Percentiles rank a stretch among this genome's conserved stretches.
Evolutionary conservation across 2,888 invertebrate genomes (phyloP).

Genomic region (Nasonovia ribisnigri): DNA sequence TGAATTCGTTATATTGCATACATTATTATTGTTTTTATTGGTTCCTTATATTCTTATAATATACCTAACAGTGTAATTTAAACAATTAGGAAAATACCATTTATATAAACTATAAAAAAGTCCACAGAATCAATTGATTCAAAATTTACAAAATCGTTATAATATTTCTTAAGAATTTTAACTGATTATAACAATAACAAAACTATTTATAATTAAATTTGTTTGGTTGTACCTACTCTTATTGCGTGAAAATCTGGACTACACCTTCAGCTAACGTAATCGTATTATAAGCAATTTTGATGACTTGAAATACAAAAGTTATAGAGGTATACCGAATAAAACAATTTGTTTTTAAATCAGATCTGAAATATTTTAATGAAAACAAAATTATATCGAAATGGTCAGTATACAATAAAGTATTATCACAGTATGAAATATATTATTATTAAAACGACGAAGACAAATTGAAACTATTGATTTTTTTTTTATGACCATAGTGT

Average conservation of each 20-base stretch:
- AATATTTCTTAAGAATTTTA: not conserved
- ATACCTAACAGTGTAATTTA: not conserved
- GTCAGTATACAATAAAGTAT: not conserved
- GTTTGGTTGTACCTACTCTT: not conserved
- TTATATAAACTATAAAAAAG: not conserved
- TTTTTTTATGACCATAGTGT: conserved; percentile 43
- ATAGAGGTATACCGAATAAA: not conserved
- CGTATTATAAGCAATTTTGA: not conserved
- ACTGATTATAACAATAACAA: not conserved
- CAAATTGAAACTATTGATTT: conserved; percentile 59
- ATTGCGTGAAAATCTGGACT: not conserved
- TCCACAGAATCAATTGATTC: not conserved
- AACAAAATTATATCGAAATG: not conserved
- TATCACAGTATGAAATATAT: not conserved
- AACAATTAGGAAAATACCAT: not conserved
- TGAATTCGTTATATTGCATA: not conserved
- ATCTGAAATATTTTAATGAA: not conserved
- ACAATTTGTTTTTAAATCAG: not conserved
- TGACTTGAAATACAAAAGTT: not conserved
- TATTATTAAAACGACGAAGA: conserved; percentile 46
- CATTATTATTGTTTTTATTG: not conserved
- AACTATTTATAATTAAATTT: not conserved
- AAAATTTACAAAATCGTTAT: not conserved
- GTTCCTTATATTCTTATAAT: too few species aligned
- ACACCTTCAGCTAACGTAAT: not conserved